Evolutionary conservation across 2,888 invertebrate genomes (phyloP), one percentile per base, ranked within the genome.

Genomic region (Vandiemenella viatica): DNA sequence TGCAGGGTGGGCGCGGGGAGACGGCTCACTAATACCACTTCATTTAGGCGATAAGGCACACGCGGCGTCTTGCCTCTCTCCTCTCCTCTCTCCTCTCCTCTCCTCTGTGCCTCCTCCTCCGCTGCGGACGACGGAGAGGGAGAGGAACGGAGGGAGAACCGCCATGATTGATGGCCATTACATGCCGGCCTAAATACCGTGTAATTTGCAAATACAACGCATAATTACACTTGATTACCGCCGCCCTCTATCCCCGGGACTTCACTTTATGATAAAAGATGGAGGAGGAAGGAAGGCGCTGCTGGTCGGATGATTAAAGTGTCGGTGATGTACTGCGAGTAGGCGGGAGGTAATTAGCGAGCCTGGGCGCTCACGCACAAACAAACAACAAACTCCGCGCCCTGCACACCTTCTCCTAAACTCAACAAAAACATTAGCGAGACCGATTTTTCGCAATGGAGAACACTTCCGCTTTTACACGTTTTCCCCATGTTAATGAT

Each of bases 171-270:
- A 54, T 54, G 54, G 48, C 50, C 54, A 54, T 52, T 54, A 54
- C 54, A 54, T 54, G 54, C 52, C 52, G 52, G 54, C 52, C 75
- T 78, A 79, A 79, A 78, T 78, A 76, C 76, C 77, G 72, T 78
- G 78, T 79, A 79, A 79, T 79, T 78, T 77, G 77, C 77, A 77
- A 77, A 77, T 69, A 77, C 76, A 76, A 75, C 74, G 76, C 76
- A 76, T 77, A 77, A 77, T 77, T 54, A 52, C 54, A 50, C 54
- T 54, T 54, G 54, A 54, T 54, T 54, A 52, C 54, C 48, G 40
- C 37, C 46, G 46, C 48, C 50, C 48, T 48, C 50, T 50, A 46
- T 50, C 41, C n/a, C n/a, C 50, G 26, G 48, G 48, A 48, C 49
- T 51, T 45, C 43, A 48, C 43, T 48, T 48, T 48, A 48, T 48